Evolutionary conservation across 2,797 vertebrate species (phyloP).

Genomic region (Acanthornis magna): DNA sequence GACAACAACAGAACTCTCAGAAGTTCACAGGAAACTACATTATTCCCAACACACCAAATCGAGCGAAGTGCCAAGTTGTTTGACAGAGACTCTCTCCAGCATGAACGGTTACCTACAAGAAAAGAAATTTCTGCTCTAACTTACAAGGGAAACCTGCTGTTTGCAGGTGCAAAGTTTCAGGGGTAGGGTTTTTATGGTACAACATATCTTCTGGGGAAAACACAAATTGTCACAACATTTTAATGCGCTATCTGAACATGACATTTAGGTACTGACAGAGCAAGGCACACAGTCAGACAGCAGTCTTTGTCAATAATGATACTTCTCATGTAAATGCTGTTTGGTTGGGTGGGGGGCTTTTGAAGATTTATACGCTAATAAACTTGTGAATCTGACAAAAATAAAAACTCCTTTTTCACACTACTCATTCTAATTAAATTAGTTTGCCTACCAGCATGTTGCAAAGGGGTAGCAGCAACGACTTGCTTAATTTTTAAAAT

Average conservation of each 20-base stretch:
- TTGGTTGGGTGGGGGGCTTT: neutral
- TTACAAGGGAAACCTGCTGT: neutral
- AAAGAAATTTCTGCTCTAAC: neutral
- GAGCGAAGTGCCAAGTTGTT: neutral
- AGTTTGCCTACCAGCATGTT: neutral
- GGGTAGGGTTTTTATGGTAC: neutral
- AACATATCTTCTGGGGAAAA: neutral
- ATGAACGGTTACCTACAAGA: neutral
- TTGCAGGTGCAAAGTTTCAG: neutral
- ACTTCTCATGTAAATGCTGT: neutral
- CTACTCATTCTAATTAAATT: neutral
- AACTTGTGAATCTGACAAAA: neutral
- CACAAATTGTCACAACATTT: neutral
- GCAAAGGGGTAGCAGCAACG: neutral
- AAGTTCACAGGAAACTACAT: neutral
- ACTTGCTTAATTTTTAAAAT: neutral
- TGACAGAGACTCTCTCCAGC: neutral
- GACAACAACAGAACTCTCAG: neutral
- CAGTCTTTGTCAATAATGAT: neutral
- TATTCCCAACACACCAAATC: neutral
- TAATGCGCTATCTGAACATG: neutral
- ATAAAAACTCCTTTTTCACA: neutral
- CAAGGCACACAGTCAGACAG: neutral
- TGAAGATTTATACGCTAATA: neutral
- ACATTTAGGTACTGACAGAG: slow-evolving; percentile 10